Evolutionary conservation across 92 coral and sea anemone species (phyloP), one percentile per base, ranked within the genome.

Genomic region (Isaurus tuberculatus): DNA sequence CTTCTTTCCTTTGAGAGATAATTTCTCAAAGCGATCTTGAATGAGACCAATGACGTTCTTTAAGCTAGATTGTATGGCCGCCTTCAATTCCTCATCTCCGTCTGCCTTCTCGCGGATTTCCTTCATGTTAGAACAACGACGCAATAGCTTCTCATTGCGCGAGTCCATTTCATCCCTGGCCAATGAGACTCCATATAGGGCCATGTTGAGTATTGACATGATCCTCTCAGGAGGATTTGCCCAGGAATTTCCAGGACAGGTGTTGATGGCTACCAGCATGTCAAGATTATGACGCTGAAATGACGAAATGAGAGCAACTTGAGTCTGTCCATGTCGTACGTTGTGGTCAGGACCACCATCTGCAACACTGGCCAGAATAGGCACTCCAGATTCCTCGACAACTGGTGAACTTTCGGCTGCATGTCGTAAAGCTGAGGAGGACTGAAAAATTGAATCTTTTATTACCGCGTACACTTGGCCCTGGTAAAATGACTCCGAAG

Each of bases 191-290:
- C 89, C 89, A 7, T 79, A 44, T 30, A 79, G 73, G 6, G 85
- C 89, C 25, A 86, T 15, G 81, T 86, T 86, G 22, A 86, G 44
- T 1, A 86, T 79, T 0, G 78, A 44, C 85, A 86, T 86, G 16
- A 86, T 63, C 27, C 90, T 68, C 66, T 88, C 91, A 1, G 75
- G 79, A 4, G 82, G 91, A 63, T 88, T 88, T 33, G 87, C 81
- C 88, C 91, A 88, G 57, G 81, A 83, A 49, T 88, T 83, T 44
- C 88, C 55, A 55, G 91, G 88, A 48, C 79, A 66, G 8, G 91
- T 83, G 71, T 79, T 77, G 44, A 88, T 51, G 20, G 88, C 91
- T 37, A 69, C 78, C 57, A 88, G n/a, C 63, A 69, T 61, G 78
- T 83, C 91, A 51, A 88, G 91, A 49, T 82, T 70, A 70, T 82